These are phyloP conservation scores for Phaenicophaeus curvirostris DNA, from an alignment of 2,797 vertebrate genomes.

Conservation along the genomic window DNA sequence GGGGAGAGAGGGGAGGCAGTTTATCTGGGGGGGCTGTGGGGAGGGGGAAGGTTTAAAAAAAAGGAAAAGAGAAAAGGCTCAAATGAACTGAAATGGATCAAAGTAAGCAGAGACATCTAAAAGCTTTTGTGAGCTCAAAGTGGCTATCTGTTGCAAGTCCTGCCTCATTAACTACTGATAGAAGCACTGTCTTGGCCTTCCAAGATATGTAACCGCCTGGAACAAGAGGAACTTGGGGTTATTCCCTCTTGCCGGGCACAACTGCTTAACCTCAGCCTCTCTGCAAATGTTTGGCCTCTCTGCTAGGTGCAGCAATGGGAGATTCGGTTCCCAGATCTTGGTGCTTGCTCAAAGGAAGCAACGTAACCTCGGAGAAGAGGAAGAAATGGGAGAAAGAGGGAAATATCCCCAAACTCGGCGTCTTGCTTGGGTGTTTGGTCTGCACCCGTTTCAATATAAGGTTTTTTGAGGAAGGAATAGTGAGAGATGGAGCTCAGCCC, in stretches of 20 bases:
- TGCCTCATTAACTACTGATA: slow-evolving; percentile 95
- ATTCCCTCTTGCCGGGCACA: slow-evolving; percentile 40
- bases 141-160: slow-evolving; percentile 86
- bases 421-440: background rate
- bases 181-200: slow-evolving; percentile 86
- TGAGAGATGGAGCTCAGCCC: background rate
- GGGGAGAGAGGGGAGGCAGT: slow-evolving; percentile 75
- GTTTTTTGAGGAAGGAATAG: background rate
- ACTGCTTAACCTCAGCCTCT: slow-evolving; percentile 75
- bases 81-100: slow-evolving; percentile 93
- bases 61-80: slow-evolving; percentile 86
- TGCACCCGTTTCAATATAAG: background rate
- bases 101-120: slow-evolving; percentile 93
- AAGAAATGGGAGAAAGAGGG: background rate
- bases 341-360: background rate
- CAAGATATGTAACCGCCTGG: slow-evolving; percentile 76
- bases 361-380: background rate
- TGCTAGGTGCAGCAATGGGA: background rate
- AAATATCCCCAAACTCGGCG: background rate
- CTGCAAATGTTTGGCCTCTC: slow-evolving; percentile 59
- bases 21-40: slow-evolving; percentile 77
- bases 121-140: slow-evolving; percentile 94
- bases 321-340: slow-evolving; percentile 15
- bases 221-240: slow-evolving; percentile 72
- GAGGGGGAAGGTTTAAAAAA: slow-evolving; percentile 54